phyloP scores from a whole-genome alignment of 92 coral and sea anemone species.

The Actinostola sp. region DNA sequence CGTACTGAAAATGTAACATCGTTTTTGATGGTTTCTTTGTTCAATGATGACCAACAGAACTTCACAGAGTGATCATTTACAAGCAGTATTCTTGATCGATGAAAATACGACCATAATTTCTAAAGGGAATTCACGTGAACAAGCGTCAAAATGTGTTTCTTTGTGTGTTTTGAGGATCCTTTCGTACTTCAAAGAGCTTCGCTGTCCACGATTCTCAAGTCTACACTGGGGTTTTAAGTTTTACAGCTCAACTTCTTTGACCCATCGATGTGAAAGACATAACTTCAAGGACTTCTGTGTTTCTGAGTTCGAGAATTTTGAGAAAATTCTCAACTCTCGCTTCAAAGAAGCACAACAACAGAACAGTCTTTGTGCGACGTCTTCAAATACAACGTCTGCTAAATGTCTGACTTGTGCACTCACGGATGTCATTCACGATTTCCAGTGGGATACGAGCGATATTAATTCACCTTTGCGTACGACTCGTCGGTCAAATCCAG shows the following conservation, averaged over 20 bases:
- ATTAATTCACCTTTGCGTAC: conserved; percentile 75
- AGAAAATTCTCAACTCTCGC: conserved; percentile 54
- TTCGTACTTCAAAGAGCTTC: conserved; percentile 63
- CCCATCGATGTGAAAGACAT: conserved; percentile 76
- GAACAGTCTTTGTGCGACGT: conserved; percentile 12
- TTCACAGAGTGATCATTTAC: conserved; percentile 9
- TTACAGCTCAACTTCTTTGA: conserved; percentile 77
- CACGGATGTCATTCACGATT: conserved; percentile 86
- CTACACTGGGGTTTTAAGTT: conserved; percentile 93
- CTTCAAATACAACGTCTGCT: conserved; percentile 47
- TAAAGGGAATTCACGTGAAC: conserved; percentile 26
- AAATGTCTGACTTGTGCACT: conserved; percentile 83
- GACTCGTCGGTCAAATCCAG: conserved; percentile 45
- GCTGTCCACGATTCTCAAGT: conserved; percentile 20
- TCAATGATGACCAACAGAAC: conserved; percentile 6
- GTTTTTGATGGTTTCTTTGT: neutral
- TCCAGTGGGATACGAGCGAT: conserved; percentile 86
- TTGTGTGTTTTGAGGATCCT: conserved; percentile 77
- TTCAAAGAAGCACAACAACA: conserved; percentile 27
- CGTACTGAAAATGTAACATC: neutral
- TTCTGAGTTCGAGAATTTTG: conserved; percentile 80
- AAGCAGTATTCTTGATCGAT: conserved; percentile 61
- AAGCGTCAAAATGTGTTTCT: conserved; percentile 66
- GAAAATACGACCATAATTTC: conserved; percentile 31
- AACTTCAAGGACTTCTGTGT: conserved; percentile 77